Conservation (phyloP, 1,140 invertebrate species). For the Drosophila lini region DNA sequence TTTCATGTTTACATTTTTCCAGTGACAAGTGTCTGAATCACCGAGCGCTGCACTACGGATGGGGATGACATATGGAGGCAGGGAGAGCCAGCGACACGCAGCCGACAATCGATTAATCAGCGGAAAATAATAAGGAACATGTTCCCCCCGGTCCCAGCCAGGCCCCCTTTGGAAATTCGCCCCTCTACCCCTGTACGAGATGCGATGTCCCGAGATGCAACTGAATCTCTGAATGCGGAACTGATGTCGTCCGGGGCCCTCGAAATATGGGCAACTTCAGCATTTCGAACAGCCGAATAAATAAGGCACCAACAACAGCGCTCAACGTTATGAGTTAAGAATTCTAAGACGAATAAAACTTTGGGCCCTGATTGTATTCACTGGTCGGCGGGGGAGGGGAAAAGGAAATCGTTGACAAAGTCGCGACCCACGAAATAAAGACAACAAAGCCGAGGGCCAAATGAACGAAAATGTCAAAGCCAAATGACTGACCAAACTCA, state of each 20-base stretch:
- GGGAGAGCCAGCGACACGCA: conserved; percentile 75
- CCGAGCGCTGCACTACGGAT: conserved; percentile 52
- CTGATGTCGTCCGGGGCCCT: conserved; percentile 44
- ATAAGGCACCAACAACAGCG: conserved; percentile 60
- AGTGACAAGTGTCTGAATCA: conserved; percentile 82
- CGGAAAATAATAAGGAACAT: conserved; percentile 81
- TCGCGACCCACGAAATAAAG: conserved; percentile 60
- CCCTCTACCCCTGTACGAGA: neutral
- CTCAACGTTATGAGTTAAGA: conserved; percentile 33
- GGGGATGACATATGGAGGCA: conserved; percentile 75
- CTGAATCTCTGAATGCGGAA: conserved; percentile 72
- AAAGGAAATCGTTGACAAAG: conserved; percentile 38
- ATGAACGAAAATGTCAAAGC: conserved; percentile 65
- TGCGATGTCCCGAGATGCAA: conserved; percentile 44
- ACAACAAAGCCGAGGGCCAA: conserved; percentile 60
- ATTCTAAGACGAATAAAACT: conserved; percentile 56
- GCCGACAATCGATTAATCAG: conserved; percentile 82
- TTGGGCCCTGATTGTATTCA: conserved; percentile 3
- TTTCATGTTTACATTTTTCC: conserved; percentile 82
- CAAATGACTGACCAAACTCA: conserved; percentile 80
- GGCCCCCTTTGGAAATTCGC: conserved; percentile 8
- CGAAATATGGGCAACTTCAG: conserved; percentile 71
- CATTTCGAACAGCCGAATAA: conserved; percentile 68
- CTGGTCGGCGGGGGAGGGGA: neutral
- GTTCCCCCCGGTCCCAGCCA: conserved; percentile 22